Evolutionary conservation across 2,113 vertebrate genomes (phyloP), one percentile per base, ranked within the genome.

Genomic region (Trogon surrucura): DNA sequence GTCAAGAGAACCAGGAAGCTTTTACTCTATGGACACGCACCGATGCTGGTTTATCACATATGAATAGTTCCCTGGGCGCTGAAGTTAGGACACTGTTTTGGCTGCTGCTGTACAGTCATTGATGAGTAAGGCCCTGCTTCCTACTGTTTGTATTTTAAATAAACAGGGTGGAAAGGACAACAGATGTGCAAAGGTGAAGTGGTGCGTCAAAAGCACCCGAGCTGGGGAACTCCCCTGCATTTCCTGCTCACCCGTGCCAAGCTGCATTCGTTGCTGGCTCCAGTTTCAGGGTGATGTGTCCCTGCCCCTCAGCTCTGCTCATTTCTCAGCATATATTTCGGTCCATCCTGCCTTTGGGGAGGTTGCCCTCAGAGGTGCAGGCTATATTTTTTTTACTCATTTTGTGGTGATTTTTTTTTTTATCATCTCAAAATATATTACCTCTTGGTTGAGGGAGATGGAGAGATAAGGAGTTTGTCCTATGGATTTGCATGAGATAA

Each of bases 161-260:
- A 85, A 92, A 81, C 53, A 16, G 18, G 4, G 27, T 13, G n/a
- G 41, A 67, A 80, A 83, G 36, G 25, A 36, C 17, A 53, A 17
- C 25, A 81, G n/a, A 32, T 34, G 27, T 81, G 27, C 10, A 61
- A 75, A 65, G n/a, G n/a, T 67, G 48, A 93, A 73, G 27, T 0
- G 1, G 1, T 80, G 18, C 0, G 0, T 80, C 69, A 84, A 61
- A 65, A 78, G 10, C 66, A 14, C 23, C 45, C 0, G 1, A 72
- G 65, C 53, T 51, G 73, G 88, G 54, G 47, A 78, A 71, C 25
- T 10, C 47, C 61, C 58, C 32, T 16, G 1, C 1, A 0, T 48
- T 96, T 96, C 88, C 80, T 69, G 10, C 53, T 88, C 34, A 80
- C 0, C 1, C 0, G 0, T n/a, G 36, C 45, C 74, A 82, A 57